Evolutionary conservation across 2,888 invertebrate species (phyloP), one percentile per base, ranked within the genome.

Genomic region (Polyommatus icarus): DNA sequence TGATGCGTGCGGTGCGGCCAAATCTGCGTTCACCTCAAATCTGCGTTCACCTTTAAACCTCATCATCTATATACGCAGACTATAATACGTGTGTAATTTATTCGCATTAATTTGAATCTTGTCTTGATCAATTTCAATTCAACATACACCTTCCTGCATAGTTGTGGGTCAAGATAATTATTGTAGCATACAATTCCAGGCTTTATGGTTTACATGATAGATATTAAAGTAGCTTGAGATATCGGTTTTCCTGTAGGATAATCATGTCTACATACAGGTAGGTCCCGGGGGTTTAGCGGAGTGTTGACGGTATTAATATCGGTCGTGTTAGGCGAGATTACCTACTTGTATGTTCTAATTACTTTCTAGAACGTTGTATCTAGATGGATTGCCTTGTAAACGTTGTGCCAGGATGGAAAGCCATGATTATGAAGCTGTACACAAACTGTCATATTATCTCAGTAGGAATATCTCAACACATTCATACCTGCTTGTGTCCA

Each of bases 61-160:
- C 24, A 24, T 24, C 24, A 40, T 40, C 40, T 24, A 24, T 24
- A 61, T 24, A 61, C 7, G 1, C 12, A 59, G 59, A 61, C 24
- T 61, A 4, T 24, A 61, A 61, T 24, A 24, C 61, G 61, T 24
- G 12, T 61, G 12, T 61, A 61, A 61, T 61, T 72, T 46, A 72
- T 72, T 72, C 20, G 72, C 46, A 72, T 40, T 46, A 72, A 46
- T 46, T 72, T 72, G 72, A 46, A 46, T 72, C 20, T 40, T 61
- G 61, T 61, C 36, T 40, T 46, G 72, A 72, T 72, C 40, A 36
- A 72, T 71, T 71, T 71, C 36, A 71, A 71, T 71, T 71, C 32
- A 36, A 32, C 18, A 36, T 71, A 71, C 36, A 71, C 12, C 71
- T 71, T 36, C 7, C 29, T 36, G 8, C 18, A n/a, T 36, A 18